Evolutionary conservation across 2,888 invertebrate genomes (phyloP).

Genomic region (Drosophila fulvimacula): DNA sequence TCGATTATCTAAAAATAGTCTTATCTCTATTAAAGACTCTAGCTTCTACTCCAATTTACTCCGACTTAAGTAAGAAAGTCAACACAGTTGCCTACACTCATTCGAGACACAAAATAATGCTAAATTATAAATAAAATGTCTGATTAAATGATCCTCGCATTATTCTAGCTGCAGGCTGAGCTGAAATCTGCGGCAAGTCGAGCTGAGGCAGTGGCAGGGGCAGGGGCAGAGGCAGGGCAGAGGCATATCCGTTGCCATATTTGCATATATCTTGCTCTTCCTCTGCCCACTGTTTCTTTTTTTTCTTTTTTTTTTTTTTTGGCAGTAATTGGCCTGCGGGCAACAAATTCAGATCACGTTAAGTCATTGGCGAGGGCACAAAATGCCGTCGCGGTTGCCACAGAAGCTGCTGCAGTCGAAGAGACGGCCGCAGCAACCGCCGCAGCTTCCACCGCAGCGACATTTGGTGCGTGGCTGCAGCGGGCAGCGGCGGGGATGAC

Average conservation of each 20-base stretch:
- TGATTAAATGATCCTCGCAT: constrained; percentile 12
- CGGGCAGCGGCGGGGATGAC: neutral
- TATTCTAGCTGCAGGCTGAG: constrained; percentile 1
- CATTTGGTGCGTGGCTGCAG: constrained; percentile 28
- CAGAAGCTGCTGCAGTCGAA: constrained; percentile 19
- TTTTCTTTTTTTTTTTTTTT: constrained; percentile 32
- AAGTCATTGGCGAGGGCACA: constrained; percentile 70
- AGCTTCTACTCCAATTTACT: neutral
- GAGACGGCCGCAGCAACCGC: constrained; percentile 42
- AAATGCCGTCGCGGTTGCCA: constrained; percentile 67
- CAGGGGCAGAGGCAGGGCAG: neutral
- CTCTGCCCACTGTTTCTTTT: neutral
- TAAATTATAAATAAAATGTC: constrained; percentile 10
- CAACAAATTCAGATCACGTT: constrained; percentile 82
- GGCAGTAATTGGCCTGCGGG: constrained; percentile 77
- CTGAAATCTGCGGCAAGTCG: constrained; percentile 21
- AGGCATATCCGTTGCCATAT: constrained; percentile 52
- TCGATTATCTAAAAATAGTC: neutral
- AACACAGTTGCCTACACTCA: too few species aligned
- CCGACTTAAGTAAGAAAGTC: neutral
- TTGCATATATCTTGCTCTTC: constrained; percentile 40
- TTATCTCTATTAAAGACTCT: too few species aligned
- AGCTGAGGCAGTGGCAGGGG: constrained; percentile 2
- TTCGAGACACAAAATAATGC: neutral
- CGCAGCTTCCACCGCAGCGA: constrained; percentile 53